Base-by-base conservation (phyloP, 2,888 invertebrate species). In the Oscheius sp. region DNA sequence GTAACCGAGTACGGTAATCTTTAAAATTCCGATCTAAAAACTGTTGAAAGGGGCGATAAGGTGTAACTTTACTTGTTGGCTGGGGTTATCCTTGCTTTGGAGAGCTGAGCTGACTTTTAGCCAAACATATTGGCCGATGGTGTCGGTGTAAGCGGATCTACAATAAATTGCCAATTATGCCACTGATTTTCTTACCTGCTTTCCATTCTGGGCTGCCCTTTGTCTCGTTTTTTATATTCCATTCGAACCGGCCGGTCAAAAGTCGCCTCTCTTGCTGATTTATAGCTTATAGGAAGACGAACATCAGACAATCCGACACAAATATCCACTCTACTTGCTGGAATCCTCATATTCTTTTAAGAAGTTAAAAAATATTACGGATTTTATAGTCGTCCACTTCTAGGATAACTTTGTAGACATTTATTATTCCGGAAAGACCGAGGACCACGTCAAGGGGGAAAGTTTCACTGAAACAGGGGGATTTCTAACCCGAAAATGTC, bases 51-150 rank as follows among this genome's bases (percentile, higher is more conserved):
- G 18, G 21, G 13, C 6, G 49, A 13, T 7, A 21, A 49, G 13
- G 49, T 7, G 35, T 2, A 18, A 52, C 5, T 35, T 25, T 55
- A 82, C 83, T 73, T 77, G 72, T 21, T 75, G 70, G n/a, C 68
- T 55, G 1, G 76, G 76, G 43, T 85, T 84, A n/a, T 52, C 56
- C 12, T 45, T 53, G 12, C 74, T 66, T 9, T 74, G 63, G 18
- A 81, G 52, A n/a, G 85, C 82, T 16, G 74, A 76, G n/a, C 83
- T 77, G 12, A 86, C 59, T 2, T 81, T 76, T 0, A 86, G 71
- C 85, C 85, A 86, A 18, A 86, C 61, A 69, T 81, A 86, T 55
- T 86, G 84, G 1, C 84, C 82, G n/a, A 82, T 71, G 12, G 77
- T 76, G 58, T 86, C 85, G 25, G 85, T 78, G 74, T 78, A 85